Evolutionary conservation across 2,113 vertebrate genomes (phyloP).

Genomic region (Spea multiplicata): DNA sequence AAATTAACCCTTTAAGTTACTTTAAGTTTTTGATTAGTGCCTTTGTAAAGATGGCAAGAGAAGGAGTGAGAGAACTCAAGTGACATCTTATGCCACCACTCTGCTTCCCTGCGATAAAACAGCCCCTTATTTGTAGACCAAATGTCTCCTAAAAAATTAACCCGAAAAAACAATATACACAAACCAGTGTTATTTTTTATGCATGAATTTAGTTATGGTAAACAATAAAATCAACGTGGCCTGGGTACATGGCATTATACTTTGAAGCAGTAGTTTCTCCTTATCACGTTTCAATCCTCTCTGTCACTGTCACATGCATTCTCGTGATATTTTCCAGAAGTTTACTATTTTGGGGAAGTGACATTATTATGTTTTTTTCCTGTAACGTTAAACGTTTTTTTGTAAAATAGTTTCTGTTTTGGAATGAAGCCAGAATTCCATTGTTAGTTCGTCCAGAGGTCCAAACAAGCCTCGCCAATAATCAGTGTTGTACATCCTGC

Average conservation of each 20-base stretch:
- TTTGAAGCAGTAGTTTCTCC: not conserved
- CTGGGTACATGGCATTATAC: not conserved
- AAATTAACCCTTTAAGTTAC: no score
- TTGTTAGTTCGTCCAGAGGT: not conserved
- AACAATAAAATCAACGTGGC: conserved; percentile 6
- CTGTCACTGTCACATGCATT: conserved; percentile 4
- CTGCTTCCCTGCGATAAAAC: no score
- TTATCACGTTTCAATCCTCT: not conserved
- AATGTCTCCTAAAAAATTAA: no score
- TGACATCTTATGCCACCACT: no score
- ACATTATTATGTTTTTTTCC: not conserved
- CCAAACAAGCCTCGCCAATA: not conserved
- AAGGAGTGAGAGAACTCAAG: no score
- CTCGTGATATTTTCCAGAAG: not conserved
- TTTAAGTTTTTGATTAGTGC: no score
- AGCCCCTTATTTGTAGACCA: no score
- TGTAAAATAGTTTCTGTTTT: not conserved
- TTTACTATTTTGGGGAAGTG: not conserved
- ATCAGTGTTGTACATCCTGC: not conserved
- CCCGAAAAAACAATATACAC: no score
- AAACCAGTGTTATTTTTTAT: no score
- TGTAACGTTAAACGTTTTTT: not conserved
- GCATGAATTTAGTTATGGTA: no score
- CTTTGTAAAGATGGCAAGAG: no score
- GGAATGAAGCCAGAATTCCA: not conserved